Evolutionary conservation across 1,140 invertebrate species (phyloP), one percentile per base, ranked within the genome.

Genomic region (Drosophila setifemur): DNA sequence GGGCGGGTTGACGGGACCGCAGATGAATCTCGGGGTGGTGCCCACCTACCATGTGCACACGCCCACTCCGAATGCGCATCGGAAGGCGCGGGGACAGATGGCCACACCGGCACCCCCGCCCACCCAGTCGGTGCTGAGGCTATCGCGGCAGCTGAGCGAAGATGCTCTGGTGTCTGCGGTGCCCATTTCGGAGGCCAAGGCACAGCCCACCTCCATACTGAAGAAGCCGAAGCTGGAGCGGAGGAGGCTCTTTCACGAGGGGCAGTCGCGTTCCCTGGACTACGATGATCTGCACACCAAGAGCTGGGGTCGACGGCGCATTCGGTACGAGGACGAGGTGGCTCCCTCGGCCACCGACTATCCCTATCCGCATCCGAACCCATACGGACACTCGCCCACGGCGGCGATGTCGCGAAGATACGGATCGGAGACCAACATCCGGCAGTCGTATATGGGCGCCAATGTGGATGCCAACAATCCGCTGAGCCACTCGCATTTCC

Each of bases 401-500:
- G 52, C 54, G 39, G 69, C 67, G 43, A 86, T 55, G 47, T 83
- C 77, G 2, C 79, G 89, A 1, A 70, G 78, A 7, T 90, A 88
- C 16, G 89, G 89, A 9, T 90, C 89, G 2, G 89, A 90, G 35
- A 89, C 89, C 2, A 90, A 90, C 43, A 90, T 90, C 21, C 83
- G 89, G 0, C 89, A 90, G 35, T 89, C 89, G n/a, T 88, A 90
- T 23, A 88, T 90, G 86, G 89, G 89, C 21, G 89, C 89, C 43
- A 85, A 69, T 53, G 82, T 90, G 31, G 77, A 90, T 44, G 79
- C 69, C 4, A 45, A 33, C 5, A 64, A 90, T 88, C 89, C 89
- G 6, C 26, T 90, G 11, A 90, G 89, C 21, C 89, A 90, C 33
- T 90, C 89, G n/a, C 90, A 91, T 63, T 91, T 90, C 39, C 87